Evolutionary conservation across 2,797 vertebrate genomes (phyloP).

Genomic region (Diglossa cyanea): DNA sequence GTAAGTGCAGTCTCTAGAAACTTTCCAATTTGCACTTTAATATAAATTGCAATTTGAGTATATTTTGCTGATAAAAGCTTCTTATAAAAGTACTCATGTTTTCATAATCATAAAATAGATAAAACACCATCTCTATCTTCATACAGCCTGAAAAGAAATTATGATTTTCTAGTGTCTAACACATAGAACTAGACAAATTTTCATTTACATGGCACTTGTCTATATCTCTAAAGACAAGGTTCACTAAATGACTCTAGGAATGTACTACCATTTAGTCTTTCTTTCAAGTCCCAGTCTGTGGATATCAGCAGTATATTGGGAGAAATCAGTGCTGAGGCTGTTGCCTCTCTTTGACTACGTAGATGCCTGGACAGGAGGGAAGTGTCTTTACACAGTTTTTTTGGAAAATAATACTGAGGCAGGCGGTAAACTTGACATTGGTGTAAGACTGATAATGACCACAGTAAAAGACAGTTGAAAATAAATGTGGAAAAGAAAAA

Average conservation of each 20-base stretch:
- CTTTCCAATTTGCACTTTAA: not conserved
- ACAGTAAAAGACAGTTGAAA: not conserved
- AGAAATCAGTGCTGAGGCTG: not conserved
- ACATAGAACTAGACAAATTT: not conserved
- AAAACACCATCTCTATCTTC: not conserved
- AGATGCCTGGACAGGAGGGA: not conserved
- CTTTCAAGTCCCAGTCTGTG: not conserved
- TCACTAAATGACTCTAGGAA: not conserved
- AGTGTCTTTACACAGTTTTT: not conserved
- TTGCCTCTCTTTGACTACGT: not conserved
- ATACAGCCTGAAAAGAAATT: not conserved
- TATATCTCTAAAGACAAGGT: not conserved
- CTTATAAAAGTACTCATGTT: not conserved
- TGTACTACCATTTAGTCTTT: not conserved
- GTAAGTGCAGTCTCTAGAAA: not conserved
- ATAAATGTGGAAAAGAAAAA: not conserved
- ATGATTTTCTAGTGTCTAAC: not conserved
- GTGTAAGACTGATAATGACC: not conserved
- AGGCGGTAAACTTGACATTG: not conserved
- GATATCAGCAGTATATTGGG: not conserved
- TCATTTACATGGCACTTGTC: not conserved
- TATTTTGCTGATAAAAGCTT: not conserved
- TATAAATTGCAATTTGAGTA: not conserved
- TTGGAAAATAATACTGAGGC: not conserved
- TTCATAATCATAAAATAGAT: not conserved